These are phyloP conservation scores for Blera fallax DNA, from an alignment of 2,888 invertebrate genomes.

Conservation along the genomic window DNA sequence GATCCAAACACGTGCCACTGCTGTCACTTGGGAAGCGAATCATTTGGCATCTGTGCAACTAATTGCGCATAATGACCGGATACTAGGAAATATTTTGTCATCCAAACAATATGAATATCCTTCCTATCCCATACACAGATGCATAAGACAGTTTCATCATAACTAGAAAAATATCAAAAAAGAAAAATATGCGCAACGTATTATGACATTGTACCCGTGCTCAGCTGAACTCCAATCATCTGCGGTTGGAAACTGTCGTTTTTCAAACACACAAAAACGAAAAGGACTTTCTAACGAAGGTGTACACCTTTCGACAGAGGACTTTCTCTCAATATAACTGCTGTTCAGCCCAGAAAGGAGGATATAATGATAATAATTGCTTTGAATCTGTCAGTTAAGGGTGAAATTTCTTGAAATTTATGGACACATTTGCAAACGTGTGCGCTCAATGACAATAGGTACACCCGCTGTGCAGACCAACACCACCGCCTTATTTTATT, in stretches of 20 bases:
- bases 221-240: constrained; percentile 58
- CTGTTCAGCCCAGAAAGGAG: not conserved
- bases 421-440: constrained; percentile 53
- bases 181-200: constrained; percentile 32
- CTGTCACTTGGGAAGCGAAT: constrained; percentile 10
- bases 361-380: constrained; percentile 36
- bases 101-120: constrained; percentile 13
- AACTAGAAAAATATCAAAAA: constrained; percentile 23
- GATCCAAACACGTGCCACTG: constrained; percentile 50
- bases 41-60: constrained; percentile 45
- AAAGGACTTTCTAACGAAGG: constrained; percentile 44
- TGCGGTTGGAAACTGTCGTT: constrained; percentile 18
- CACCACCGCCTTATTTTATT: constrained; percentile 43
- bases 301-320: constrained; percentile 30
- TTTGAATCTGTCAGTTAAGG: constrained; percentile 57
- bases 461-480: constrained; percentile 45
- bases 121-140: not conserved
- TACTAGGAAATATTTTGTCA: constrained; percentile 60
- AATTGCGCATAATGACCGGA: constrained; percentile 27
- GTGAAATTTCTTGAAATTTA: constrained; percentile 52
- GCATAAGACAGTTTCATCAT: constrained; percentile 21
- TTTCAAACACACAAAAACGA: not conserved
- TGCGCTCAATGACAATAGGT: constrained; percentile 24
- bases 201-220: too few species aligned
- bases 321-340: constrained; percentile 35